Evolutionary conservation across 2,888 invertebrate genomes (phyloP), one percentile per base, ranked within the genome.

Genomic region (Candidula unifasciata): DNA sequence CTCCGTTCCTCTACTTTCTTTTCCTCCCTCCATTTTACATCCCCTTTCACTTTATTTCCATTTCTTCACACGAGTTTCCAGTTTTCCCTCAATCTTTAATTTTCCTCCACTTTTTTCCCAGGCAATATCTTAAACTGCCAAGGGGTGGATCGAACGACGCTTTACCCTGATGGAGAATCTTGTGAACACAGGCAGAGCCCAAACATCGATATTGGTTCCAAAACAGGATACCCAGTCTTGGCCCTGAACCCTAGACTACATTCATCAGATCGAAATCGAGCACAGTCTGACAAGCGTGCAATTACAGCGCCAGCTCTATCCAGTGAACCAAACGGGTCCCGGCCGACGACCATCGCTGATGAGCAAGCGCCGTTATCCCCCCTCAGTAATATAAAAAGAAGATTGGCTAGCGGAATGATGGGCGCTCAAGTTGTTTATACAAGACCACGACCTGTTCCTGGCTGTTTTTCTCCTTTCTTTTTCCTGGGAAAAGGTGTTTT

Each of bases 261-360:
- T 81, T 81, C 81, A 81, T 81, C 73, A 81, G 81, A 52, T 73
- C n/a, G 35, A n/a, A 68, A 69, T 71, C 73, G 27, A n/a, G 81
- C 69, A 81, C 60, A 73, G n/a, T 60, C 57, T 81, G 73, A 57
- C 81, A 81, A 73, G 57, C 81, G 57, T 81, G 71, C 81, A 71
- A 81, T 81, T 73, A 80, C 80, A 69, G 52, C 54, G 69, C 80
- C 80, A 44, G 52, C 69, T 3, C 68, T 2, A 54, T 30, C 69
- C 52, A 69, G 52, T 80, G 69, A 80, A 69, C 80, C 80, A 54
- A 37, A 16, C 68, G 69, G 54, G 52, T 80, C 54, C 16, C 54
- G 37, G 21, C 80, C 52, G 57, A 73, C 81, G 57, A 71, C 81
- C 71, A 57, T 71, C 81, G 57, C 71, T 71, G 81, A 81, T 69